Evolutionary conservation across 2,113 vertebrate genomes (phyloP), one percentile per base, ranked within the genome.

Genomic region (Atherinomorus stipes): DNA sequence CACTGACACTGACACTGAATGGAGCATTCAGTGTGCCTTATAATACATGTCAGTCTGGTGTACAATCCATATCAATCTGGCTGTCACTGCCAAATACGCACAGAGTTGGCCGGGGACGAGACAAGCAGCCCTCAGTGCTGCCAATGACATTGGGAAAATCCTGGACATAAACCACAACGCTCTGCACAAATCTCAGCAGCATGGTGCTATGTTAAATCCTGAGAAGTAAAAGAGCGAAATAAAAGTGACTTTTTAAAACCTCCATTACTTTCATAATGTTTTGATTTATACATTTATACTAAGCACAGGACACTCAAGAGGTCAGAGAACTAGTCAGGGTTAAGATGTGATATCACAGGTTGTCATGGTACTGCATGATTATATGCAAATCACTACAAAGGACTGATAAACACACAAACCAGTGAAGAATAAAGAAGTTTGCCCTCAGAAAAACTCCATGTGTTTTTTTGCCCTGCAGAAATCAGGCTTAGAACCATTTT

Each of bases 21-120:
- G 83, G 34, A 81, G 76, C 66, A 44, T 77, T 78, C 76, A 78
- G 11, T 59, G 58, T 23, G 58, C 58, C 63, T 58, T 75, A 54
- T 83, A 83, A 84, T 81, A 83, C 79, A 84, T 49, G 71, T 85
- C 85, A 80, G 74, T 40, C 7, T 62, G 56, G 74, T 34, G 74
- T 74, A 84, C 78, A 78, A 88, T 82, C 78, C 83, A 84, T 82
- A 89, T 89, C 82, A 77, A 64, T 85, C 71, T 49, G 31, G 21
- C 72, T 86, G 78, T 69, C 83, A 84, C 77, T 74, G 86, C 71
- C 70, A 87, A 78, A 63, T 67, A 66, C 56, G 71, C 31, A 34
- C 52, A 71, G 58, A 74, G 42, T 59, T 64, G 60, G 62, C 58
- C 56, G 63, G 9, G 64, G 8, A 61, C 38, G 71, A 82, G 66